Conservation (phyloP, 2,888 invertebrate species). For the Hydropsyche betteni region DNA sequence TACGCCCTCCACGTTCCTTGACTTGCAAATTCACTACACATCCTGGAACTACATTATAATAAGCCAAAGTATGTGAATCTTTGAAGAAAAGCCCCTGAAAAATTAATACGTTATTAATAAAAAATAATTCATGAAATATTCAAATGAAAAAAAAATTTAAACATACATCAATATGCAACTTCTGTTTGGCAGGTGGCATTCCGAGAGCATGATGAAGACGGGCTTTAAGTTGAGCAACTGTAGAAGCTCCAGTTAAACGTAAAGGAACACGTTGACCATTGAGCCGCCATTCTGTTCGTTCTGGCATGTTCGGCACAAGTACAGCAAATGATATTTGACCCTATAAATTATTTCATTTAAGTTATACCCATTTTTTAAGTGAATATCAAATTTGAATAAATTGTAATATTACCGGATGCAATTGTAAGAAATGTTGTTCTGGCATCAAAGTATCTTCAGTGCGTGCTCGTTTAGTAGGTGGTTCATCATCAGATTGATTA, state of each 20-base stretch:
- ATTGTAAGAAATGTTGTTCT: constrained; percentile 81
- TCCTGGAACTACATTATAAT: constrained; percentile 91
- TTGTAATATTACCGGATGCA: constrained; percentile 67
- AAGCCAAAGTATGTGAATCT: constrained; percentile 93
- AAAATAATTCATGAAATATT: background rate
- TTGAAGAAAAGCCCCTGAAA: constrained; percentile 96
- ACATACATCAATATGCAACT: constrained; percentile 89
- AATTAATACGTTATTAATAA: constrained; percentile 51
- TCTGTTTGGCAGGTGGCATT: constrained; percentile 97
- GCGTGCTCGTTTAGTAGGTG: constrained; percentile 85
- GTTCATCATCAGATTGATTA: constrained; percentile 78
- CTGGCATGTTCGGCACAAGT: constrained; percentile 81
- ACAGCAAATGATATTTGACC: constrained; percentile 84
- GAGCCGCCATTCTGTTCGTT: constrained; percentile 95
- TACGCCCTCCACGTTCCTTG: constrained; percentile 97
- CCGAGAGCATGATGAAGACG: constrained; percentile 87
- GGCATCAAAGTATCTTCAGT: constrained; percentile 94
- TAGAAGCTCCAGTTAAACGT: constrained; percentile 78
- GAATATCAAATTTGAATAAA: constrained; percentile 31
- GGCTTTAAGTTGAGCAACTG: constrained; percentile 86
- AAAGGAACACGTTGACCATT: constrained; percentile 88
- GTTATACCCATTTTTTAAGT: background rate
- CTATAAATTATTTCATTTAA: constrained; percentile 57
- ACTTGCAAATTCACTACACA: constrained; percentile 87
- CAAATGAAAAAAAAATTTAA: background rate